phyloP scores from a whole-genome alignment of 2,113 vertebrate genomes.

The Paramormyrops kingsleyae region DNA sequence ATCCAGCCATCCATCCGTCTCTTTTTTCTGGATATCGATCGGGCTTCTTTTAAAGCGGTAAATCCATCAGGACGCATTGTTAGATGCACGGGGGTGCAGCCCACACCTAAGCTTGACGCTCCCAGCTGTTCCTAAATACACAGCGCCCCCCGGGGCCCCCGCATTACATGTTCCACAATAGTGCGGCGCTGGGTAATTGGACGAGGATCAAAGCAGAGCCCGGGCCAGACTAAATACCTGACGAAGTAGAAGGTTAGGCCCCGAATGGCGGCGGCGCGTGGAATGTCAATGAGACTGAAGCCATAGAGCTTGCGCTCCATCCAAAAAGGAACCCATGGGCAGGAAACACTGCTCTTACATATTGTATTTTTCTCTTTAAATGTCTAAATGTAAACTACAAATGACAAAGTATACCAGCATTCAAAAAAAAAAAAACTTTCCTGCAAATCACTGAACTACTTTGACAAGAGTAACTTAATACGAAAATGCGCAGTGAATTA shows the following conservation, averaged over 20 bases:
- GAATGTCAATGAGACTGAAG: constrained; percentile 25
- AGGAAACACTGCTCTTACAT: not conserved
- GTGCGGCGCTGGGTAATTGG: constrained; percentile 51
- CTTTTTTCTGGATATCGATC: not conserved
- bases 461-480: not conserved
- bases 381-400: not conserved
- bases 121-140: constrained; percentile 32
- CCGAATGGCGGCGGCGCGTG: constrained; percentile 25
- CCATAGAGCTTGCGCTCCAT: not conserved
- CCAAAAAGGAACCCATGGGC: not conserved
- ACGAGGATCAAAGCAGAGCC: constrained; percentile 55
- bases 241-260: constrained; percentile 31
- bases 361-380: not conserved
- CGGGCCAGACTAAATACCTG: constrained; percentile 47
- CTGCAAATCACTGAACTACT: not conserved
- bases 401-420: not conserved
- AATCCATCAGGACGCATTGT: constrained; percentile 8
- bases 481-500: not conserved
- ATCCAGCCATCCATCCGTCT: not conserved
- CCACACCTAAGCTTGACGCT: constrained; percentile 27
- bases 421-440: not conserved
- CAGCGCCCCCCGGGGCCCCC: constrained; percentile 31
- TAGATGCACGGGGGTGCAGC: constrained; percentile 10
- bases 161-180: constrained; percentile 37
- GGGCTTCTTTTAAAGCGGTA: constrained; percentile 13